A percentile compares a stretch with the other conserved stretches of the same genome.
phyloP scores from a whole-genome alignment of 2,888 invertebrate genomes.

The Rosalia funebris region DNA sequence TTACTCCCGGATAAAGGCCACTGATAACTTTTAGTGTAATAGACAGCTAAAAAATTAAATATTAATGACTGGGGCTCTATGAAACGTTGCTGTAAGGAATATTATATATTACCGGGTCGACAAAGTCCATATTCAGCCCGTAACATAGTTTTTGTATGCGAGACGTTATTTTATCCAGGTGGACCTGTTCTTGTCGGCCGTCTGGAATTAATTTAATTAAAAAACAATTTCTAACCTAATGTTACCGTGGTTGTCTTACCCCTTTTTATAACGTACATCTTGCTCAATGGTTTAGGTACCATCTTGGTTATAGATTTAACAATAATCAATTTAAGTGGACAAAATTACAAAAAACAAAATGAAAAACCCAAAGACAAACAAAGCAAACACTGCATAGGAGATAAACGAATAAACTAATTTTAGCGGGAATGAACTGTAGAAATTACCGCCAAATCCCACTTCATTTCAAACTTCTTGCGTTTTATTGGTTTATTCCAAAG shows the following conservation, averaged over 20 bases:
- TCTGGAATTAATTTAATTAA: conserved; percentile 67
- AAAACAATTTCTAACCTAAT: conserved; percentile 63
- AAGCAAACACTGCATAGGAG: not conserved
- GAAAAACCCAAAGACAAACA: not conserved
- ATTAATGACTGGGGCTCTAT: not conserved
- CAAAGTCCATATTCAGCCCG: conserved; percentile 93
- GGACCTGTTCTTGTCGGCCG: conserved; percentile 90
- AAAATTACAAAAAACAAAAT: not conserved
- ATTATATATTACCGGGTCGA: conserved; percentile 97
- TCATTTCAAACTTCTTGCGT: not conserved
- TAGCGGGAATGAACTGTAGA: not conserved
- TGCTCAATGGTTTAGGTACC: conserved; percentile 64
- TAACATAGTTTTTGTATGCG: conserved; percentile 95
- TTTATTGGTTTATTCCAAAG: not conserved
- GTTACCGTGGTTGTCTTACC: conserved; percentile 62
- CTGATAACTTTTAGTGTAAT: conserved; percentile 93
- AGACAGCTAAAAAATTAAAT: conserved; percentile 51
- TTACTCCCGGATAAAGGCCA: conserved; percentile 95
- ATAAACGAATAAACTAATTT: not conserved
- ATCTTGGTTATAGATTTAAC: conserved; percentile 52
- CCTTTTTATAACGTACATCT: conserved; percentile 67
- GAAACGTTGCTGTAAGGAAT: no score
- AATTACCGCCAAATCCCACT: not conserved
- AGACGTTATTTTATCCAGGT: conserved; percentile 98
- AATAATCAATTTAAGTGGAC: not conserved